phyloP scores from a whole-genome alignment of 2,888 invertebrate genomes.

The Oxycera nigricornis region DNA sequence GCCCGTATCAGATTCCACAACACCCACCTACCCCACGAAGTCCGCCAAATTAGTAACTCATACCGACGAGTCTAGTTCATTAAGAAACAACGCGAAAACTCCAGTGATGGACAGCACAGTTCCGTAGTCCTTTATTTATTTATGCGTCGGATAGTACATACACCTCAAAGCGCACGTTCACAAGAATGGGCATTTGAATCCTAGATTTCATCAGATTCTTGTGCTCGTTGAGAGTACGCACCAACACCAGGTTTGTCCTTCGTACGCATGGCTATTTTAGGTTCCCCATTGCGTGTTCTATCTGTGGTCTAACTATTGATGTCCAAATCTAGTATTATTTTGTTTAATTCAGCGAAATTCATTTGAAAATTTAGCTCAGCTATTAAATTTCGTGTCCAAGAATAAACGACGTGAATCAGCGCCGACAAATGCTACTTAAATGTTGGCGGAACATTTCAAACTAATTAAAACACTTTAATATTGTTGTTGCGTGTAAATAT shows the following conservation, averaged over 20 bases:
- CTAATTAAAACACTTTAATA: slow-evolving; percentile 4
- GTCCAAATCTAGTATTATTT: slow-evolving; percentile 23
- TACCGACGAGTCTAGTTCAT: background rate
- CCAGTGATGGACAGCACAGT: slow-evolving; percentile 22
- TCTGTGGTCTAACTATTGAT: slow-evolving; percentile 28
- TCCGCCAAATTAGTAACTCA: slow-evolving; percentile 55
- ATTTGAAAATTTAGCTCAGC: slow-evolving; percentile 27
- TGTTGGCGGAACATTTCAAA: slow-evolving; percentile 5
- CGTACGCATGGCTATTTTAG: background rate
- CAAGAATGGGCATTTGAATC: background rate
- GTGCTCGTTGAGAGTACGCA: background rate
- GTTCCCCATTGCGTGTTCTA: slow-evolving; percentile 9
- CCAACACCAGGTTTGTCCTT: background rate
- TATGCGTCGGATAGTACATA: background rate
- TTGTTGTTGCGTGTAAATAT: slow-evolving; percentile 40
- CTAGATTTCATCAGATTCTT: background rate
- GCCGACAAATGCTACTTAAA: background rate
- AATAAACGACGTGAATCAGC: background rate
- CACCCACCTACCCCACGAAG: slow-evolving; percentile 56
- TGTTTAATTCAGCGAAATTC: background rate
- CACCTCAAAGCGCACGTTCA: background rate
- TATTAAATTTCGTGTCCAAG: slow-evolving; percentile 11
- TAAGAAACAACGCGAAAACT: slow-evolving; percentile 10
- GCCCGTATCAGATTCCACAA: slow-evolving; percentile 58
- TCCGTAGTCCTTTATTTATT: background rate